Conservation (phyloP, 2,797 vertebrate genomes). For the Toxotes lorentzi region DNA sequence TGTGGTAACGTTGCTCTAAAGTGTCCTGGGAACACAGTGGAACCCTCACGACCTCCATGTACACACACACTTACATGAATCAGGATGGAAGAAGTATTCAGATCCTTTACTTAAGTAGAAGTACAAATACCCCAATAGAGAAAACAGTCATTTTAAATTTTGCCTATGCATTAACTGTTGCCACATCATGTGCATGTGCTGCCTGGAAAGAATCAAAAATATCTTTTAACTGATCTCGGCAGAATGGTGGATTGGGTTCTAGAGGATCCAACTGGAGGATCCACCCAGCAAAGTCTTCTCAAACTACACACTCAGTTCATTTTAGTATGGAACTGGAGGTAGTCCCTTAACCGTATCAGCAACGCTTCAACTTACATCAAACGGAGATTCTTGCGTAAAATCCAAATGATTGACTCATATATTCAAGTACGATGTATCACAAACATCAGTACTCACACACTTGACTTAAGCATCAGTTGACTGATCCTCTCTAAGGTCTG, state of each 20-base stretch:
- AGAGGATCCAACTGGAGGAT: neutral
- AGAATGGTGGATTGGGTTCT: neutral
- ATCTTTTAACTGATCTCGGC: neutral
- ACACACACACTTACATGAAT: slow-evolving; percentile 4
- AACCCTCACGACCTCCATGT: slow-evolving; percentile 7
- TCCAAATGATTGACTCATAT: neutral
- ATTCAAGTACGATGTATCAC: neutral
- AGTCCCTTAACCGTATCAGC: neutral
- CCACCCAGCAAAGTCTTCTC: neutral
- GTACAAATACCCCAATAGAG: neutral
- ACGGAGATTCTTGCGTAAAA: neutral
- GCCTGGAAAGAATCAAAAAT: neutral
- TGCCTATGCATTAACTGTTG: neutral
- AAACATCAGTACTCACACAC: neutral
- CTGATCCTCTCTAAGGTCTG: neutral
- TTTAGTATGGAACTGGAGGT: neutral
- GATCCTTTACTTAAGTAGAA: neutral
- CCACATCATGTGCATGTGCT: neutral
- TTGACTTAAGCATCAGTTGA: neutral
- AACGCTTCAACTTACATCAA: neutral
- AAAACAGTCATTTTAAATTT: neutral
- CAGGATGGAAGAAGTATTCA: neutral
- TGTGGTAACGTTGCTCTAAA: slow-evolving; percentile 33
- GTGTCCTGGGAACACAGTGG: slow-evolving; percentile 32
- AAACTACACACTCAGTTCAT: neutral